These are phyloP conservation scores for Spea hammondii DNA, from an alignment of 2,797 vertebrate genomes.

Conservation along the genomic window DNA sequence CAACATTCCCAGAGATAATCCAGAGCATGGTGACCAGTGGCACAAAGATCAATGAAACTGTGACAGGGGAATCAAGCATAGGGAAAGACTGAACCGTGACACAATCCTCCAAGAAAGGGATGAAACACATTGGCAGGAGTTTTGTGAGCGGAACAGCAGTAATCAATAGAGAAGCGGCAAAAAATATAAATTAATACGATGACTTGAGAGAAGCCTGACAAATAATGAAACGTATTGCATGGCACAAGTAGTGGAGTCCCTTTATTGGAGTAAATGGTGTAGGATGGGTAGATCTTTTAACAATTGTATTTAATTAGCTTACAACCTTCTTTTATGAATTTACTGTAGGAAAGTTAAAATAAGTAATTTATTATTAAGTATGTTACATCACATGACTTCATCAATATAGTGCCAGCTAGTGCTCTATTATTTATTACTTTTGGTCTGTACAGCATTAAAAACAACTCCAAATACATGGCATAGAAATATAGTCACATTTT, in stretches of 20 bases:
- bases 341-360: no score
- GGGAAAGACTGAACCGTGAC: constrained; percentile 6
- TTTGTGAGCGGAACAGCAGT: constrained; percentile 17
- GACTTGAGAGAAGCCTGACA: constrained; percentile 8
- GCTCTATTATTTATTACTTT: no score
- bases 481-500: no score
- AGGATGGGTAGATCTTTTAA: no score
- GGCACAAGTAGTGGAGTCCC: neutral
- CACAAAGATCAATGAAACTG: constrained; percentile 33
- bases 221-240: constrained; percentile 31
- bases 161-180: constrained; percentile 32
- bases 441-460: no score
- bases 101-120: constrained; percentile 27
- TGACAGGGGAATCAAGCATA: constrained; percentile 35
- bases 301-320: no score
- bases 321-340: no score
- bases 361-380: no score
- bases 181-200: constrained; percentile 10
- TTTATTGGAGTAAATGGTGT: no score
- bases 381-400: no score
- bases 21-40: constrained; percentile 25
- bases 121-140: constrained; percentile 14
- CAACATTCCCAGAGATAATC: constrained; percentile 33
- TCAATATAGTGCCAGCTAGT: no score
- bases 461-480: no score